Percentiles rank a stretch among this genome's conserved stretches.
These are phyloP conservation scores for Cyanocitta stelleri DNA, from an alignment of 2,113 vertebrate species.

Conservation along the genomic window DNA sequence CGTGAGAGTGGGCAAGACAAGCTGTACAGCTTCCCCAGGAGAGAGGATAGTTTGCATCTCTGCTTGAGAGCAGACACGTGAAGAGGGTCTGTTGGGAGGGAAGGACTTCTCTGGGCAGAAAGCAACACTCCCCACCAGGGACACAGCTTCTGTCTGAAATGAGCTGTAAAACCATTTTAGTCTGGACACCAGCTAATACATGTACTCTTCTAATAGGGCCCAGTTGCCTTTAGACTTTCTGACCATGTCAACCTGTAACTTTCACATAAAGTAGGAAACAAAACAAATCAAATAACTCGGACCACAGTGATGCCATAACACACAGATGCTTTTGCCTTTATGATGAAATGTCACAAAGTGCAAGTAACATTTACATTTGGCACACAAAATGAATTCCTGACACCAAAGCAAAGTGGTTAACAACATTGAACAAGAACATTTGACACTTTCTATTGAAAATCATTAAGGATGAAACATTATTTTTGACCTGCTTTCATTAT, in stretches of 20 bases:
- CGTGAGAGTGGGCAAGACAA: background rate
- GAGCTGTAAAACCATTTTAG: background rate
- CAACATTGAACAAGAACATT: background rate
- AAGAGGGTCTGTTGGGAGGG: background rate
- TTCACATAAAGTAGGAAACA: constrained; percentile 76
- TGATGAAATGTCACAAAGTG: background rate
- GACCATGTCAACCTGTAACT: constrained; percentile 80
- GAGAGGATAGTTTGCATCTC: background rate
- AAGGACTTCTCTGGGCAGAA: background rate
- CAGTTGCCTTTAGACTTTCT: constrained; percentile 15
- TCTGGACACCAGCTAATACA: background rate
- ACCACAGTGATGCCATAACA: background rate
- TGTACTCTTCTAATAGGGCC: background rate
- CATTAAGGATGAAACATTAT: background rate
- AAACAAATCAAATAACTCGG: background rate
- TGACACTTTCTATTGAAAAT: background rate
- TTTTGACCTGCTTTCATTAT: background rate
- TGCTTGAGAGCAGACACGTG: background rate
- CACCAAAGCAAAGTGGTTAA: background rate
- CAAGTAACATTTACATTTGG: background rate
- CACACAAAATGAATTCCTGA: background rate
- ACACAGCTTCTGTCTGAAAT: background rate
- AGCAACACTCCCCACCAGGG: background rate
- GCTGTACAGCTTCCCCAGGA: background rate
- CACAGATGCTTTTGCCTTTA: background rate